Conservation (phyloP, 2,113 vertebrate species). For the human (Homo sapiens) region DNA sequence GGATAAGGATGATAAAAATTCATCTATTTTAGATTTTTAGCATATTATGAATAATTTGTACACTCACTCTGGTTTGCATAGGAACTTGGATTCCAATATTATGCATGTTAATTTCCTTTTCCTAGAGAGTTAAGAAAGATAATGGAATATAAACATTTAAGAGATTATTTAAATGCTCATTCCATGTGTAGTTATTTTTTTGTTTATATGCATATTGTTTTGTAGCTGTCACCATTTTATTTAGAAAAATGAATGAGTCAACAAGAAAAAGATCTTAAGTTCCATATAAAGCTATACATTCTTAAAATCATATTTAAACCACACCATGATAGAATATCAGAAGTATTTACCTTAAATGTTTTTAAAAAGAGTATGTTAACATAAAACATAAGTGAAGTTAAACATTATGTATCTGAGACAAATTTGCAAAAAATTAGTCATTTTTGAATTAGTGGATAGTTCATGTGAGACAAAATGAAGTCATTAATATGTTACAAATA, state of each 20-base stretch:
- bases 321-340: not conserved
- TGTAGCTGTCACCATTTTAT: not conserved
- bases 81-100: not conserved
- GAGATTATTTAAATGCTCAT: not conserved
- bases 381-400: not conserved
- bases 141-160: not conserved
- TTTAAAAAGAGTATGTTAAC: not conserved
- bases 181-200: not conserved
- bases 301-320: not conserved
- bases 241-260: not conserved
- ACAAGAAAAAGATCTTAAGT: constrained; percentile 2
- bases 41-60: constrained; percentile 2
- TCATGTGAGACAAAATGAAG: not conserved
- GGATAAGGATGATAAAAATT: constrained; percentile 16
- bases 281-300: not conserved
- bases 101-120: not conserved
- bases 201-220: not conserved
- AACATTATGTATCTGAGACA: not conserved
- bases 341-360: not conserved
- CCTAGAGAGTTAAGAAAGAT: not conserved
- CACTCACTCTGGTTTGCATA: not conserved
- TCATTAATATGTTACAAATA: not conserved
- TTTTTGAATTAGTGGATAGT: not conserved
- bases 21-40: constrained; percentile 28
- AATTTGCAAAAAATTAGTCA: not conserved